Evolutionary conservation across 2,113 vertebrate species (phyloP), one percentile per base, ranked within the genome.

Genomic region (Nipponia nippon): DNA sequence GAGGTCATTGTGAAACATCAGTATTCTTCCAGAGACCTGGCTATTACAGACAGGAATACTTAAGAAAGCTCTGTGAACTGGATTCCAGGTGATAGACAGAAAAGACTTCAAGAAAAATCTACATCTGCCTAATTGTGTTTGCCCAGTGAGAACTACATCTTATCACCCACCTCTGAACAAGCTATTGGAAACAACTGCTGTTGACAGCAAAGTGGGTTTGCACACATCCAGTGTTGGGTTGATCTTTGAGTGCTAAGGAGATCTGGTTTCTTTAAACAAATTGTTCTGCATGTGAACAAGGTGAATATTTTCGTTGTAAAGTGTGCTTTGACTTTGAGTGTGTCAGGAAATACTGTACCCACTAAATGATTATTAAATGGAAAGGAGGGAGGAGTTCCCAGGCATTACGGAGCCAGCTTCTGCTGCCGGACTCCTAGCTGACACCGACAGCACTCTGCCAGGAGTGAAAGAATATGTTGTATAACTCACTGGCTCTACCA

Each of bases 1-100:
- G 97, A 97, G 97, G 96, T 98, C 98, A 98, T 98, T 98, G 97
- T 98, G 98, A 95, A 97, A 98, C 98, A 97, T 95, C 95, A 61
- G 84, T 97, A 97, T 98, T 98, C 98, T 98, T 98, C 97, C 96
- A 91, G 95, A 97, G 97, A 91, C 97, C 90, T 97, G 96, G 97
- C 97, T 98, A 93, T 98, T 98, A 97, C 96, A 97, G 97, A 89
- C 89, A 96, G 94, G 90, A 97, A 87, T 88, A 72, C 70, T 94
- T 92, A 83, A 98, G 94, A 97, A 98, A 96, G 96, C 97, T 95
- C 94, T 97, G 86, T 95, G 91, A 88, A 91, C 94, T 89, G 94
- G 69, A 83, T 97, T 98, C 95, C 95, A 97, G 97, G 97, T 98
- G 97, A 98, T 87, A 93, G 95, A 96, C 90, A 82, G 91, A 86